These are phyloP conservation scores for Phyllostomus hastatus DNA, from an alignment of 2,113 vertebrate genomes.

Conservation along the genomic window DNA sequence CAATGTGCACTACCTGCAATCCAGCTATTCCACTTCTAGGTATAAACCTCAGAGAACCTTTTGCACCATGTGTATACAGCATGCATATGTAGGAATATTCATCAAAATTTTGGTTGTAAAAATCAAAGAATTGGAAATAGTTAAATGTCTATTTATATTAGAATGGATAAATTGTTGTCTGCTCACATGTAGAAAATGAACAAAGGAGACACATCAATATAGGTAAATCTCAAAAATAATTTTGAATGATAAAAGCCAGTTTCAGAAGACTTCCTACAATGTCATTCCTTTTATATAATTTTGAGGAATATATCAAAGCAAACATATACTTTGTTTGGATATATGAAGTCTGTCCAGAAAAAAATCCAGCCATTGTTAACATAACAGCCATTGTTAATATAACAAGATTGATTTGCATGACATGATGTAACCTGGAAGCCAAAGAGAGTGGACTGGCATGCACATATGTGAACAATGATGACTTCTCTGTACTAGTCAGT, in stretches of 20 bases:
- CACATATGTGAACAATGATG: too few species aligned
- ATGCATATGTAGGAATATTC: neutral
- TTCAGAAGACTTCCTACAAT: neutral
- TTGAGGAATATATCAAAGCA: neutral
- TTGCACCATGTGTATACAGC: neutral
- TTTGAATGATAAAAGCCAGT: neutral
- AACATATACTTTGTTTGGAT: neutral
- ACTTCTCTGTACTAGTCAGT: too few species aligned
- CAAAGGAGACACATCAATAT: neutral
- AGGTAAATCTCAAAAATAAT: neutral
- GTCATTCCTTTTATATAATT: constrained; percentile 2
- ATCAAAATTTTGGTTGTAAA: neutral
- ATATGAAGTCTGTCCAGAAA: too few species aligned
- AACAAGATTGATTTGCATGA: too few species aligned
- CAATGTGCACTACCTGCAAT: neutral
- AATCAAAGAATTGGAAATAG: neutral
- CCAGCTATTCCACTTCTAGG: neutral
- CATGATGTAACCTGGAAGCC: too few species aligned
- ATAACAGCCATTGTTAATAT: too few species aligned
- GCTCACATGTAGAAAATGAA: neutral
- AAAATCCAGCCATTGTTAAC: too few species aligned
- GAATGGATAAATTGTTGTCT: neutral
- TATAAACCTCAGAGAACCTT: neutral
- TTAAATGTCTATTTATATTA: neutral
- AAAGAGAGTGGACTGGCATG: too few species aligned